Base-by-base conservation (phyloP, 2,113 vertebrate genomes). In the Ondatra zibethicus region DNA sequence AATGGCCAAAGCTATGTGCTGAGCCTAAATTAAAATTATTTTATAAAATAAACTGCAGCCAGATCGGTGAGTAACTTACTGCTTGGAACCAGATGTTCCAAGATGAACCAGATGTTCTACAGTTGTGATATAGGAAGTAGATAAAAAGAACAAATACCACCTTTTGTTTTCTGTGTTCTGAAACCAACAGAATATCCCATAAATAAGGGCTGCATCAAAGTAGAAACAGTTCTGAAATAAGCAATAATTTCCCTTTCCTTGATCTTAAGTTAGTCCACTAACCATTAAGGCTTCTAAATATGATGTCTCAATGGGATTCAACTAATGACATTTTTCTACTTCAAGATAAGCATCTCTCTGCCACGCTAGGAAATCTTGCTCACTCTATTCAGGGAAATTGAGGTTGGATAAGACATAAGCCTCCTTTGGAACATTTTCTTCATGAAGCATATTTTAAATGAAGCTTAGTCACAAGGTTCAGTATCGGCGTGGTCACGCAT, bases 301-400 rank as follows among this genome's bases (percentile, higher is more conserved):
- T 63, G 91, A 94, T 93, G 50, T 65, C 96, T 93, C 96, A 90
- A 96, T 96, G 97, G 96, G 92, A 98, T 85, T 55, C 87, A 88
- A 95, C 66, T 98, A 98, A 97, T 96, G 85, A 96, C 90, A 73
- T 75, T 90, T 97, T 94, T 95, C 93, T 93, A 97, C 93, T 95
- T 98, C 89, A 93, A 96, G 94, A 97, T 97, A 95, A 98, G 92
- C 92, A 96, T 92, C 95, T 97, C 94, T 96, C 94, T 61, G 95
- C 88, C 76, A 45, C 31, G 75, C 92, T 81, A 84, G 91, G 84
- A 97, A 95, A 96, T 95, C 87, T 97, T 63, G 52, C 92, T 97
- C 91, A 88, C 63, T 98, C 92, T 97, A 42, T 76, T 95, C 36
- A 70, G 88, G 45, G 80, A 97, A 98, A 95, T 82, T 97, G 45